phyloP scores from a whole-genome alignment of 2,888 invertebrate genomes.

The Perizoma flavofasciatum region DNA sequence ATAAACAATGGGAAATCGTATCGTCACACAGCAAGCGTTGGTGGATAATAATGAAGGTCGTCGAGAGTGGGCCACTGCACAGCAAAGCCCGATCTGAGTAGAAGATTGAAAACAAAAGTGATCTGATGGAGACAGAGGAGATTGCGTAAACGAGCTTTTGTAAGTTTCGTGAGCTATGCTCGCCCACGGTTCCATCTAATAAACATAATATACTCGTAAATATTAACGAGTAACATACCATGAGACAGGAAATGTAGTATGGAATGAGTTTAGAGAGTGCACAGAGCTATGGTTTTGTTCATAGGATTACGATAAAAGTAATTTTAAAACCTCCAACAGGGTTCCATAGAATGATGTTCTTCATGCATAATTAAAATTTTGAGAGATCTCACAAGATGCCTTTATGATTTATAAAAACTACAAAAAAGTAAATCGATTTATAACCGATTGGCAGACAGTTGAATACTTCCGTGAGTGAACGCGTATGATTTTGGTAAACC shows the following conservation, averaged over 20 bases:
- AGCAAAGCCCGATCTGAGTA: constrained; percentile 45
- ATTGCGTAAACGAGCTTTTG: constrained; percentile 51
- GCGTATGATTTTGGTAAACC: constrained; percentile 59
- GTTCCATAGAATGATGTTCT: not conserved
- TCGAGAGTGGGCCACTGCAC: constrained; percentile 47
- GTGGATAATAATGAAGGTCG: constrained; percentile 67
- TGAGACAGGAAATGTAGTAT: constrained; percentile 17
- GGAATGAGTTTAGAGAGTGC: constrained; percentile 10
- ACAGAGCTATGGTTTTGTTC: constrained; percentile 4
- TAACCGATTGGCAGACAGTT: constrained; percentile 52
- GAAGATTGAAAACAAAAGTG: constrained; percentile 76
- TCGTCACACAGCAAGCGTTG: constrained; percentile 59
- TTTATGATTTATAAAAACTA: constrained; percentile 12
- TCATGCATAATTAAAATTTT: constrained; percentile 5
- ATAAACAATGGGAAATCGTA: constrained; percentile 70
- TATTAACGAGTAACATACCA: constrained; percentile 21
- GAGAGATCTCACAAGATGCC: constrained; percentile 6
- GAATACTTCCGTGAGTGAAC: constrained; percentile 76
- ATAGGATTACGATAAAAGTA: not conserved
- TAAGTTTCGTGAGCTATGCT: constrained; percentile 30
- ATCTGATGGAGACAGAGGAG: constrained; percentile 58
- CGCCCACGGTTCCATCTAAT: constrained; percentile 29
- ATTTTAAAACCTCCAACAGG: not conserved
- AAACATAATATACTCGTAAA: constrained; percentile 27
- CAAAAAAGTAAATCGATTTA: constrained; percentile 46